Percentiles rank a stretch among this genome's conserved stretches.
phyloP scores from a whole-genome alignment of 2,888 invertebrate species.

The Xanthorhoe spadicearia region DNA sequence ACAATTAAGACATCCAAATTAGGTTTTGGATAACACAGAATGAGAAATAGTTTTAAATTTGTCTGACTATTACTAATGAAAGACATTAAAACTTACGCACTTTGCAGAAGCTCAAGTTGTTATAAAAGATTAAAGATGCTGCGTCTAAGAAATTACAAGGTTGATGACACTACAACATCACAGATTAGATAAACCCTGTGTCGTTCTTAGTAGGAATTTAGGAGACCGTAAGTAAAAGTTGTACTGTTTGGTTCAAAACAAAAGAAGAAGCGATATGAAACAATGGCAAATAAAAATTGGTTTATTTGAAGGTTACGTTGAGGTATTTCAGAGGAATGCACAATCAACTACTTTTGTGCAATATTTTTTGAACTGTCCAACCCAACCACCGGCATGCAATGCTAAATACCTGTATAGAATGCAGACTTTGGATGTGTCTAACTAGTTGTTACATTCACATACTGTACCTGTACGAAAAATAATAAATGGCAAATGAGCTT shows the following conservation, averaged over 20 bases:
- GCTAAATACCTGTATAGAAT: background rate
- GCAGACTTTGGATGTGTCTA: background rate
- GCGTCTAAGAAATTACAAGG: constrained; percentile 42
- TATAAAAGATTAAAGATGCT: constrained; percentile 22
- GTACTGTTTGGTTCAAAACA: constrained; percentile 37
- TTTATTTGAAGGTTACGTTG: background rate
- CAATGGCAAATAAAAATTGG: background rate
- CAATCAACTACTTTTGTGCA: background rate
- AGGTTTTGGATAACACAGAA: no score
- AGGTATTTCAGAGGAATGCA: background rate
- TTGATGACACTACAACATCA: constrained; percentile 50
- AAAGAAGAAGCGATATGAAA: constrained; percentile 24
- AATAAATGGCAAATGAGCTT: background rate
- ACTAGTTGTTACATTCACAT: background rate
- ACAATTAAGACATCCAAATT: no score
- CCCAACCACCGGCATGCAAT: background rate
- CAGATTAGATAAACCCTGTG: constrained; percentile 51
- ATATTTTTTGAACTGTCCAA: constrained; percentile 2
- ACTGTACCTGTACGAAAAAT: background rate
- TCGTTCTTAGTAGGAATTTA: constrained; percentile 48
- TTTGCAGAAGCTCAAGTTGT: constrained; percentile 1
- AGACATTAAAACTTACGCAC: background rate
- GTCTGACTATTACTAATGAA: no score
- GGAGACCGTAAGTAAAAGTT: constrained; percentile 45
- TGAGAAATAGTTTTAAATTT: no score